Evolutionary conservation across 2,113 vertebrate species (phyloP), one percentile per base, ranked within the genome.

Genomic region (Eolophus roseicapilla): DNA sequence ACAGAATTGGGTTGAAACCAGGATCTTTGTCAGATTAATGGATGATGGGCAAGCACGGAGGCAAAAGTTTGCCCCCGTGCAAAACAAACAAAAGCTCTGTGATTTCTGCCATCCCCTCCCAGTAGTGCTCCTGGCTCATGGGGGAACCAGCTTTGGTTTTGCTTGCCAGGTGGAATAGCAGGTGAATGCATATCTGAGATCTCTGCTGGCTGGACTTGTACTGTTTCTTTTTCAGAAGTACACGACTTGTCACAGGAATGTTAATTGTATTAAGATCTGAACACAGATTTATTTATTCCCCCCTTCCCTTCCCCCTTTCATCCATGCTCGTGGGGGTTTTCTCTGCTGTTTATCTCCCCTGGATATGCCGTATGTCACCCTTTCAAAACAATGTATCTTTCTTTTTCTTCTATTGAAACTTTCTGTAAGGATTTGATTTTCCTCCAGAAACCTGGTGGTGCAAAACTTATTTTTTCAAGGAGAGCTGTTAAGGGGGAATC

Each of bases 301-400:
- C 52, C 13, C 11, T 49, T 13, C 23, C 21, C 10, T 46, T 11
- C 8, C 7, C 55, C 33, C 13, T 11, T 53, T 44, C 17, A 14
- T 70, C 21, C 3, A 1, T 1, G 0, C 17, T 62, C 35, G 20
- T 44, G 12, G 2, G 3, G 8, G 3, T 15, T 18, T 77, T 57
- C 70, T 17, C 44, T 80, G 41, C 20, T 77, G 20, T 75, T 67
- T 59, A 16, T 69, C 25, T 68, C 82, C 17, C 31, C 13, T 33
- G 29, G 37, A 17, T 65, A 47, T 52, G 10, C 19, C 77, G 21
- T 25, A 12, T 21, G 15, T 37, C 24, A 41, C 18, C 25, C 11
- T 79, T 78, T 68, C 46, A 70, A 70, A 10, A 9, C 2, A 1
- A 13, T 21, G 7, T 5, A 3, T 59, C 18, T 59, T 80, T 13